Percentiles rank a stretch among this genome's conserved stretches.
Conservation (phyloP, 2,888 invertebrate species). For the Allolobophora icterica region DNA sequence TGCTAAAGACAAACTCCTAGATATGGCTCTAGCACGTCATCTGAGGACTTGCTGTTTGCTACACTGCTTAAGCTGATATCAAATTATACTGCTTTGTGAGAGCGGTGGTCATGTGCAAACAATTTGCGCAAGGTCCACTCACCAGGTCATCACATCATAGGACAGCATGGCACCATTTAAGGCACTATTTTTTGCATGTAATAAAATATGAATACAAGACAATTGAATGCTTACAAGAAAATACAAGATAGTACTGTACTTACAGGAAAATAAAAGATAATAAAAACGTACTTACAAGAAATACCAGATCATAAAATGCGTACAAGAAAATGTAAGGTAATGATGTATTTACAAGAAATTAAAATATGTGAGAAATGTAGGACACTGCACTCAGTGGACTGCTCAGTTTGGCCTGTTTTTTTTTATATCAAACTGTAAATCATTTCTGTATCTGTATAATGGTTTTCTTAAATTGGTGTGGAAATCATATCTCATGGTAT, state of each 20-base stretch:
- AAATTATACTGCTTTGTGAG: not conserved
- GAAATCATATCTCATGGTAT: not conserved
- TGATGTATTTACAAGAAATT: too few relatives aligned
- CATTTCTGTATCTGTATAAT: not conserved
- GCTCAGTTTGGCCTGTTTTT: not conserved
- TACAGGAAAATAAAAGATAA: too few relatives aligned
- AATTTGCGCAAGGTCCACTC: not conserved
- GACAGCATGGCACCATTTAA: not conserved
- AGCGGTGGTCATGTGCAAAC: not conserved
- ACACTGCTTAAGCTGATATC: not conserved
- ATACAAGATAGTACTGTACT: too few relatives aligned
- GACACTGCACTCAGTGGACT: not conserved
- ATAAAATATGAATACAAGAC: not conserved
- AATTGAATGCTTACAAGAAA: not conserved
- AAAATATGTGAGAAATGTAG: not conserved
- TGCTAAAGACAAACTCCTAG: not conserved
- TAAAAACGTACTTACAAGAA: too few relatives aligned
- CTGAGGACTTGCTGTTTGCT: constrained; percentile 4
- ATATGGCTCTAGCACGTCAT: not conserved
- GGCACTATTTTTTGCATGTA: not conserved
- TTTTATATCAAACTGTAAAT: not conserved
- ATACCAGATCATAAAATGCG: too few relatives aligned
- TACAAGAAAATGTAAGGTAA: too few relatives aligned
- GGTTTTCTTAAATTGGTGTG: not conserved
- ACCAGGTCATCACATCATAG: not conserved